Evolutionary conservation across 2,888 invertebrate genomes (phyloP).

Genomic region (Pandemis corylana): DNA sequence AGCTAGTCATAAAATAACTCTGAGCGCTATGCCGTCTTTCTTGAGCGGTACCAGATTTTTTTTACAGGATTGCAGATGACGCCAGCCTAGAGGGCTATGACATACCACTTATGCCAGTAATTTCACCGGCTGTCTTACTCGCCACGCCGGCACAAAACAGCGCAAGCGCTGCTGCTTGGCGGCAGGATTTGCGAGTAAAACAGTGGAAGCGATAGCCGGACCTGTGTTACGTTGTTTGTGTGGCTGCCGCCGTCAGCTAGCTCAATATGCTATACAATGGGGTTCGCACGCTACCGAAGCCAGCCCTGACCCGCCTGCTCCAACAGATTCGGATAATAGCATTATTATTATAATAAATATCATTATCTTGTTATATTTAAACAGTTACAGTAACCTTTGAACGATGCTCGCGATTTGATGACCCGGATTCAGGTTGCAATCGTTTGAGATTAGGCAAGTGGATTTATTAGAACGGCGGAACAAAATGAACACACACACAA

Average conservation of each 20-base stretch:
- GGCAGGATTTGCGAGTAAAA: no score
- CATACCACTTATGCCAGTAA: no score
- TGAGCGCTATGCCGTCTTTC: no score
- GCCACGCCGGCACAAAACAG: no score
- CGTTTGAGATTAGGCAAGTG: background rate
- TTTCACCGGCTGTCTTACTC: no score
- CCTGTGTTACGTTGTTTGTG: background rate
- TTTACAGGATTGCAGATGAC: no score
- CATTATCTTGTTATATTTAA: conserved; percentile 33
- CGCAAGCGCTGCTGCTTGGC: no score
- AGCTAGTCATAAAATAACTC: no score
- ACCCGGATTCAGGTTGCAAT: conserved; percentile 16
- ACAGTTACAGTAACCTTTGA: conserved; percentile 33
- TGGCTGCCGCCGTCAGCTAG: conserved; percentile 18
- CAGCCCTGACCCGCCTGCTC: conserved; percentile 34
- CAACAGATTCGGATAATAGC: conserved; percentile 28
- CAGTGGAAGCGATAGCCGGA: no score
- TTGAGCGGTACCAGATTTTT: no score
- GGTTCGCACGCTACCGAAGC: conserved; percentile 57
- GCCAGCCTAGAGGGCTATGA: no score
- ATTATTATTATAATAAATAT: conserved; percentile 28
- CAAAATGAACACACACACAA: no score
- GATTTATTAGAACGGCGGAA: background rate
- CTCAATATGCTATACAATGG: conserved; percentile 50
- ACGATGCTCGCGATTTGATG: conserved; percentile 19